Evolutionary conservation across 2,113 vertebrate genomes (phyloP).

Genomic region (Archilochus colubris): DNA sequence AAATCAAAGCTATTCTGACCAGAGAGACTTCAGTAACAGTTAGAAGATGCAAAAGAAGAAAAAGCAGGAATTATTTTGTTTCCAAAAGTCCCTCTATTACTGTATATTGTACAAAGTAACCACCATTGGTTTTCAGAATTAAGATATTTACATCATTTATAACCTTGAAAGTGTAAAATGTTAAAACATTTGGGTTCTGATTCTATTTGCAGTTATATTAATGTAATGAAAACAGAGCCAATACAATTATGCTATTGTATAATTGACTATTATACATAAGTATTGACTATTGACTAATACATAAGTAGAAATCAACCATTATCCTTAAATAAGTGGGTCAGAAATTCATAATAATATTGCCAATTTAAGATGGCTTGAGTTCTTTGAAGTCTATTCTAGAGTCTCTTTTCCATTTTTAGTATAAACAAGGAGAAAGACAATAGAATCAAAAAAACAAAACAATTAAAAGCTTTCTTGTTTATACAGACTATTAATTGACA

Average conservation of each 20-base stretch:
- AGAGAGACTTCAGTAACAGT: background rate
- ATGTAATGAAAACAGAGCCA: background rate
- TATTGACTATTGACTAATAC: too few relatives aligned
- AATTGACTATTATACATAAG: too few relatives aligned
- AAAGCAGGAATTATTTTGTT: background rate
- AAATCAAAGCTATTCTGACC: background rate
- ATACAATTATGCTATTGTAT: background rate
- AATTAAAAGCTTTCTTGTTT: background rate
- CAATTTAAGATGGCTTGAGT: constrained; percentile 3
- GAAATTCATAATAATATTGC: background rate
- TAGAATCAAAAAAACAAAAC: background rate
- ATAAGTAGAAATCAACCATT: too few relatives aligned
- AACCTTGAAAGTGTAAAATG: background rate
- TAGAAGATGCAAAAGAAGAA: background rate
- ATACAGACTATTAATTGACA: background rate
- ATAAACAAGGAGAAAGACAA: background rate
- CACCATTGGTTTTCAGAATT: background rate
- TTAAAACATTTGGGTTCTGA: background rate
- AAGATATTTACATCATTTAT: background rate
- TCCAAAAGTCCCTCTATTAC: background rate
- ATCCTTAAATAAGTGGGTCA: background rate
- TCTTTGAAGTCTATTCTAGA: background rate
- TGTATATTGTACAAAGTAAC: background rate
- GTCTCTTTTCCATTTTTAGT: background rate
- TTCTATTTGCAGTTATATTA: background rate